Conservation (phyloP, 2,888 invertebrate genomes). For the Macrophya annulata region DNA sequence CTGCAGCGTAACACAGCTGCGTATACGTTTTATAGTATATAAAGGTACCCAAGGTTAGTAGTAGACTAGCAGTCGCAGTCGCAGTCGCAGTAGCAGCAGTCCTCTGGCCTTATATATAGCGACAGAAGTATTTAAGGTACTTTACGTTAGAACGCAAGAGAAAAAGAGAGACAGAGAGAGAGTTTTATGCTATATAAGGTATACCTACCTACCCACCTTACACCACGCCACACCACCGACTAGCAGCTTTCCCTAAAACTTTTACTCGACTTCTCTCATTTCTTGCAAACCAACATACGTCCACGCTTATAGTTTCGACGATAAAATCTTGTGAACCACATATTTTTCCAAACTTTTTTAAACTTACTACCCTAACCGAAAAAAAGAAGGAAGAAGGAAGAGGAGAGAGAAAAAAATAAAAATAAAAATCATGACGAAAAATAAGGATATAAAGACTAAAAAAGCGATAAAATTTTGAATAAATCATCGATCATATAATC, state of each 20-base stretch:
- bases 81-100: background rate
- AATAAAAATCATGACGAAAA: background rate
- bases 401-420: background rate
- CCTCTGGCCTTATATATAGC: conserved; percentile 15
- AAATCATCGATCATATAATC: background rate
- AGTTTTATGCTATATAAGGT: conserved; percentile 3
- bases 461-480: conserved; percentile 21
- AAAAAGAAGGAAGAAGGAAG: background rate
- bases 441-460: background rate
- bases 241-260: conserved; percentile 1
- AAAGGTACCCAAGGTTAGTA: conserved; percentile 26
- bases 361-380: background rate
- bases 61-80: background rate
- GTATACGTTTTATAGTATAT: conserved; percentile 41
- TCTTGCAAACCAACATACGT: background rate
- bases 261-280: conserved; percentile 3
- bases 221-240: background rate
- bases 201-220: background rate
- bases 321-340: background rate
- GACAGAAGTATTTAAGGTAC: conserved; percentile 50
- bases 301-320: background rate
- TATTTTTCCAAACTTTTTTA: conserved; percentile 1
- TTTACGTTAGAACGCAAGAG: conserved; percentile 25
- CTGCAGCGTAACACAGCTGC: conserved; percentile 44
- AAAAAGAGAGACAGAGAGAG: conserved; percentile 16